phyloP scores from a whole-genome alignment of 1,140 invertebrate species.

The Aphaenogaster floridana region DNA sequence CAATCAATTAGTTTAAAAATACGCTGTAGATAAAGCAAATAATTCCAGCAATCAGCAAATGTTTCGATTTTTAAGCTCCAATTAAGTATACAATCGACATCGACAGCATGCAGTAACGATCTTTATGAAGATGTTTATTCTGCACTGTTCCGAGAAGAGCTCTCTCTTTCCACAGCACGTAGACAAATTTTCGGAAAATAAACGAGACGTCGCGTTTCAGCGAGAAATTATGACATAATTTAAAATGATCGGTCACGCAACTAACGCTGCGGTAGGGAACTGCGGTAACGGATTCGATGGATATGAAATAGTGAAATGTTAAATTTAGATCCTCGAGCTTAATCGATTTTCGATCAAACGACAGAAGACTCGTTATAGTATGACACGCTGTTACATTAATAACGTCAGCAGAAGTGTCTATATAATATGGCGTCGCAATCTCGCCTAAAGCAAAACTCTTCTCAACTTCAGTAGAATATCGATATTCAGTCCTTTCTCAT shows the following conservation, averaged over 20 bases:
- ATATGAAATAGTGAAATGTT: conserved; percentile 25
- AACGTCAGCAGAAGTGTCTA: background rate
- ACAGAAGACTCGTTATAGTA: background rate
- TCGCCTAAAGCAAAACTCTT: background rate
- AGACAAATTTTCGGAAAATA: conserved; percentile 10
- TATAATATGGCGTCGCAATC: background rate
- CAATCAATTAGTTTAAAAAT: background rate
- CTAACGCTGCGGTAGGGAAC: background rate
- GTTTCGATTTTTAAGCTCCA: conserved; percentile 1
- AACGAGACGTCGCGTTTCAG: background rate
- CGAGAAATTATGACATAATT: conserved; percentile 15
- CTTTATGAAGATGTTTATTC: background rate
- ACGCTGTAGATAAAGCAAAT: background rate
- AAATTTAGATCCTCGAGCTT: conserved; percentile 34
- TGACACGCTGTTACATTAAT: conserved; percentile 24
- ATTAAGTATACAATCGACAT: background rate
- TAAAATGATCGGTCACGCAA: conserved; percentile 15
- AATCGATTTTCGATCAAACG: conserved; percentile 48
- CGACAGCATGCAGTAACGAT: background rate
- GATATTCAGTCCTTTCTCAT: background rate
- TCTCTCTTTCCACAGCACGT: background rate
- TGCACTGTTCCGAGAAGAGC: background rate
- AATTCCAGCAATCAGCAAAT: background rate
- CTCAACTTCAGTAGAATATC: background rate
- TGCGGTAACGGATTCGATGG: conserved; percentile 5